Percentiles rank a stretch among this genome's conserved stretches.
Evolutionary conservation across 2,113 vertebrate genomes (phyloP).

Genomic region (Gulo gulo): DNA sequence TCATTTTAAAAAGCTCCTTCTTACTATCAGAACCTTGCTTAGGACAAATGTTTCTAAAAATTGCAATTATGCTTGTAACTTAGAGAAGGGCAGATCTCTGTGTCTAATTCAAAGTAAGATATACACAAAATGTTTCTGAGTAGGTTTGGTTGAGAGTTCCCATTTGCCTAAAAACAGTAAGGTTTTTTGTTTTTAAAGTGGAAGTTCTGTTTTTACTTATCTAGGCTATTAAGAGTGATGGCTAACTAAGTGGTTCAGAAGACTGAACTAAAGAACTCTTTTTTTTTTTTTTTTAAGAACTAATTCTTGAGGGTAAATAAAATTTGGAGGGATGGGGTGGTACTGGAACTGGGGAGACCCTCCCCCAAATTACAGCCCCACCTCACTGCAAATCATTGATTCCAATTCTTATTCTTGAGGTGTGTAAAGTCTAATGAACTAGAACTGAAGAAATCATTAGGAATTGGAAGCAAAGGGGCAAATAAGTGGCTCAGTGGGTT

Average conservation of each 20-base stretch:
- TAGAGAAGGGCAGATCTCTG: neutral
- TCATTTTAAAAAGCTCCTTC: neutral
- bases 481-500: too few relatives aligned
- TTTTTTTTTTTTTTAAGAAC: neutral
- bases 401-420: neutral
- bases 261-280: neutral
- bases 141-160: neutral
- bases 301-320: neutral
- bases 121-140: neutral
- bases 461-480: neutral
- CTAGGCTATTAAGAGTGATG: neutral
- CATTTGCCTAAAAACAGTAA: neutral
- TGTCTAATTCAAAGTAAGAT: neutral
- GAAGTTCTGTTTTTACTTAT: neutral
- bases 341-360: neutral
- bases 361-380: neutral
- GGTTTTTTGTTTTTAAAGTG: neutral
- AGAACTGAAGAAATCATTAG: neutral
- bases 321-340: neutral
- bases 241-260: neutral
- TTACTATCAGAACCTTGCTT: conserved; percentile 18
- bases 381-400: neutral
- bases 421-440: neutral
- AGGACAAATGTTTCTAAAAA: conserved; percentile 1
- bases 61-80: neutral